Conservation (phyloP, 1,140 invertebrate genomes). For the Diprion similis region DNA sequence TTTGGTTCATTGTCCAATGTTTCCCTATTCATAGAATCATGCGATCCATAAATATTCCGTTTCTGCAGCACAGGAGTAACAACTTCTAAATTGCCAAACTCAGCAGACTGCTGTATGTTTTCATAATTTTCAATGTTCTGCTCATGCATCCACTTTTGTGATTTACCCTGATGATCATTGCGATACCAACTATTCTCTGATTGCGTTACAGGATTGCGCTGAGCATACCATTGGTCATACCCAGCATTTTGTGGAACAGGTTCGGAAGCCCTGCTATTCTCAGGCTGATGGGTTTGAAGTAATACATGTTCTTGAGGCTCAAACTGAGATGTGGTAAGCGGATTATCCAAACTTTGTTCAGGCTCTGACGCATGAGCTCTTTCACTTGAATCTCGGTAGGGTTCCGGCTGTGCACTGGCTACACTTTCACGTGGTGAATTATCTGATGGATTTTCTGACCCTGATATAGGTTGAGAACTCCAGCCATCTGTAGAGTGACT, state of each 20-base stretch:
- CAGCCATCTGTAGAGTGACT: neutral
- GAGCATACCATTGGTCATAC: conserved; percentile 59
- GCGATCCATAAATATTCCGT: conserved; percentile 50
- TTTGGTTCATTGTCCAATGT: conserved; percentile 54
- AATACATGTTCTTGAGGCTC: conserved; percentile 24
- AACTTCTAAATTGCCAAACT: conserved; percentile 55
- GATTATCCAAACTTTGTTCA: neutral
- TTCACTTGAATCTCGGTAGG: neutral
- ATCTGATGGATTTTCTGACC: conserved; percentile 13
- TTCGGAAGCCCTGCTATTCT: conserved; percentile 24
- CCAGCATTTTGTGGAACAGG: conserved; percentile 37
- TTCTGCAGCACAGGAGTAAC: conserved; percentile 45
- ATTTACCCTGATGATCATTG: conserved; percentile 32
- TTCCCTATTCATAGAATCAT: conserved; percentile 56
- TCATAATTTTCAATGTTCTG: conserved; percentile 55
- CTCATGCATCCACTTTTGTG: conserved; percentile 41
- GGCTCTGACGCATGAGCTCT: neutral
- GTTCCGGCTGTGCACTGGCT: conserved; percentile 29
- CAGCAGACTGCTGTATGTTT: conserved; percentile 49
- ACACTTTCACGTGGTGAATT: conserved; percentile 35
- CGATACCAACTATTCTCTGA: conserved; percentile 33
- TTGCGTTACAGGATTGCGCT: conserved; percentile 29
- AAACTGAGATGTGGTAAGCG: neutral
- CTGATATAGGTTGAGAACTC: conserved; percentile 11
- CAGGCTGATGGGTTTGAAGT: conserved; percentile 28